phyloP scores from a whole-genome alignment of 2,888 invertebrate species.

The Neuroscelio doddi region DNA sequence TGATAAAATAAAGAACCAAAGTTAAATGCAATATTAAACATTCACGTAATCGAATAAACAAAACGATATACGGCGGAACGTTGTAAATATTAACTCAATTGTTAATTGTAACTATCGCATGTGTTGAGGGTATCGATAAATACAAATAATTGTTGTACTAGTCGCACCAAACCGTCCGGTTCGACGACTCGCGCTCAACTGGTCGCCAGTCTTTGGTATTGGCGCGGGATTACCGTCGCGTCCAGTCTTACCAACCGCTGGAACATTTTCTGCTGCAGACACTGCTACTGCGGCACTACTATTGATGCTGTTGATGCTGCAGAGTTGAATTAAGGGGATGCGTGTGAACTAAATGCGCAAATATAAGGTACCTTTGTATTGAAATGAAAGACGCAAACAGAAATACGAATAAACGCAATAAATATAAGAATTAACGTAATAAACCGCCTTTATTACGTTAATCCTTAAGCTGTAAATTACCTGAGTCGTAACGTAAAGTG shows the following conservation, averaged over 20 bases:
- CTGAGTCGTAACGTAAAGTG: background rate
- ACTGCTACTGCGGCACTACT: conserved; percentile 14
- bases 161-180: conserved; percentile 59
- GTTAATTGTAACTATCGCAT: background rate
- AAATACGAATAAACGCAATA: too few species aligned
- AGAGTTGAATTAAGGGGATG: background rate
- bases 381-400: too few species aligned
- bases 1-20: conserved; percentile 20
- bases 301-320: conserved; percentile 17
- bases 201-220: conserved; percentile 61
- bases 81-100: background rate
- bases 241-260: conserved; percentile 44
- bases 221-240: conserved; percentile 61
- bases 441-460: too few species aligned
- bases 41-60: conserved; percentile 17
- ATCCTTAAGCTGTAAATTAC: too few species aligned
- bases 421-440: too few species aligned
- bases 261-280: conserved; percentile 35
- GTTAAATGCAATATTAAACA: conserved; percentile 14
- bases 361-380: too few species aligned
- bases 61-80: conserved; percentile 1
- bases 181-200: conserved; percentile 71
- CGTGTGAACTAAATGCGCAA: too few species aligned
- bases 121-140: background rate
- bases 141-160: conserved; percentile 9